Conservation (phyloP, 1,140 invertebrate genomes). For the Zaprionus inermis region DNA sequence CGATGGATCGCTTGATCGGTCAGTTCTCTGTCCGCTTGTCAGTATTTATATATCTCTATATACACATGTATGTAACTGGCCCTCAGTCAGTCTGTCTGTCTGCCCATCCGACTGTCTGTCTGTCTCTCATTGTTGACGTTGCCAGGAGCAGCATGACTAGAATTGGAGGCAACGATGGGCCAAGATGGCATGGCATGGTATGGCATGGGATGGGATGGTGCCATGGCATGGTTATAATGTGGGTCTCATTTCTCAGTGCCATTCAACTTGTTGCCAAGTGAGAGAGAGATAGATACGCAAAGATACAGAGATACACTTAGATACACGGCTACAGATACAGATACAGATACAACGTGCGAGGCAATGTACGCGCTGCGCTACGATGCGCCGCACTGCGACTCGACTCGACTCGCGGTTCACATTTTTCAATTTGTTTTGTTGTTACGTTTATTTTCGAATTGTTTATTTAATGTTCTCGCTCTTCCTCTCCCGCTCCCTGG, state of each 20-base stretch:
- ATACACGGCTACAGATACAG: conserved; percentile 37
- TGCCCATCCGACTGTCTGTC: conserved; percentile 20
- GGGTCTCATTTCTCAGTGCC: conserved; percentile 29
- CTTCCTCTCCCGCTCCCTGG: conserved; percentile 11
- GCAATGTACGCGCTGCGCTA: conserved; percentile 25
- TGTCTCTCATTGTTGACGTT: conserved; percentile 31
- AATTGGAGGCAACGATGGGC: conserved; percentile 20
- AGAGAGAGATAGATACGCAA: conserved; percentile 43
- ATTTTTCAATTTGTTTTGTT: conserved; percentile 66
- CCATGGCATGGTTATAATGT: conserved; percentile 17
- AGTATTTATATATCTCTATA: conserved; percentile 17
- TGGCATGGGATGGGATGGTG: conserved; percentile 5
- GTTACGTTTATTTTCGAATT: conserved; percentile 76
- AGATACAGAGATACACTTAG: conserved; percentile 40
- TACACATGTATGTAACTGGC: conserved; percentile 3
- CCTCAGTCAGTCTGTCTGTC: conserved; percentile 6
- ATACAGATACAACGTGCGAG: conserved; percentile 22
- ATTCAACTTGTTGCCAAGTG: conserved; percentile 76
- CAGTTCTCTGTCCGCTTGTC: conserved; percentile 40
- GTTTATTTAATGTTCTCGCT: conserved; percentile 70
- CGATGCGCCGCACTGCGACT: neutral
- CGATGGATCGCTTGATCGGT: conserved; percentile 45
- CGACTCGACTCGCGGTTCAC: conserved; percentile 15
- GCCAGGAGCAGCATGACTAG: conserved; percentile 33
- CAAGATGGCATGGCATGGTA: conserved; percentile 1